These are phyloP conservation scores for Ellobium chinense DNA, from an alignment of 2,888 invertebrate genomes.

Conservation along the genomic window DNA sequence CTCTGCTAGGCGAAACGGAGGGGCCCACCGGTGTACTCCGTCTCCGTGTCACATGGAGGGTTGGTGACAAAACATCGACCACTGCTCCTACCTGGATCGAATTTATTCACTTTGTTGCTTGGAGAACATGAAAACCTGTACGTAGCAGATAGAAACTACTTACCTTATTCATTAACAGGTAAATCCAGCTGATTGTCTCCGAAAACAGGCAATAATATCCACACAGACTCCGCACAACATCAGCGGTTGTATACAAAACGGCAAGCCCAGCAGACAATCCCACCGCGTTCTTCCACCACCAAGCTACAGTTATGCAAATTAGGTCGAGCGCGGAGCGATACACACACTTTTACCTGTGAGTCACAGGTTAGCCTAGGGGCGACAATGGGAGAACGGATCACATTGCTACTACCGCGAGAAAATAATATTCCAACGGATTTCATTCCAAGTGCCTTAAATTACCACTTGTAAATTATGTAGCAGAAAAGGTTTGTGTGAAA, in stretches of 20 bases:
- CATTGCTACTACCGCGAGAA: background rate
- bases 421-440: too few species aligned
- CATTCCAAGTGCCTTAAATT: too few species aligned
- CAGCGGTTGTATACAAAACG: too few species aligned
- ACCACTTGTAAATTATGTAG: too few species aligned
- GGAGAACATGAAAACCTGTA: too few species aligned
- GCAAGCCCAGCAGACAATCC: too few species aligned
- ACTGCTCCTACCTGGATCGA: too few species aligned
- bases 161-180: background rate
- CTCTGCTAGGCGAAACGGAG: background rate
- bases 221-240: too few species aligned
- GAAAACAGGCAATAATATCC: too few species aligned
- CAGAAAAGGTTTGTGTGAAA: too few species aligned
- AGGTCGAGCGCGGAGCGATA: constrained; percentile 27
- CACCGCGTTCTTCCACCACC: constrained; percentile 1
- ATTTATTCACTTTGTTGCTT: too few species aligned
- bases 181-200: background rate
- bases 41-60: background rate
- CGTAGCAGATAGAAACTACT: background rate
- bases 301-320: background rate
- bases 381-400: background rate
- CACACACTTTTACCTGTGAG: constrained; percentile 29
- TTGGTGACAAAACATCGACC: background rate
- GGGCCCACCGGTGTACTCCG: background rate
- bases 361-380: background rate